These are phyloP conservation scores for Amblyjoppa proteus DNA, from an alignment of 2,888 invertebrate species.

Conservation along the genomic window DNA sequence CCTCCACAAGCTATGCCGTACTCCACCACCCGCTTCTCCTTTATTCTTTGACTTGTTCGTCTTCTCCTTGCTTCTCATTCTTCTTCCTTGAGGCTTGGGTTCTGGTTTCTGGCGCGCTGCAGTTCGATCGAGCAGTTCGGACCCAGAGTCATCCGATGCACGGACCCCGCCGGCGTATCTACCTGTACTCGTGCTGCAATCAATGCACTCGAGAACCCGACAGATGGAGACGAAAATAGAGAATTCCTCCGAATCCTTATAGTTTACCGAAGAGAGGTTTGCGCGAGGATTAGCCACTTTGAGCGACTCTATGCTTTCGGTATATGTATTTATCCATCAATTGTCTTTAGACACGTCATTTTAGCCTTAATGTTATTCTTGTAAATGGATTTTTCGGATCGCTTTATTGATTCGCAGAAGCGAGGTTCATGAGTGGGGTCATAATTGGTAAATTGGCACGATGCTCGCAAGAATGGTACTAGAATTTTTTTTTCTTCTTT, in stretches of 20 bases:
- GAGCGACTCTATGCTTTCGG: not conserved
- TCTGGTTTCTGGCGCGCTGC: conserved; percentile 36
- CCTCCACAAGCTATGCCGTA: conserved; percentile 51
- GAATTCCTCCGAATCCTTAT: conserved; percentile 24
- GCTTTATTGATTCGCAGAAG: conserved; percentile 33
- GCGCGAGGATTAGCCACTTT: not conserved
- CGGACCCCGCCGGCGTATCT: conserved; percentile 66
- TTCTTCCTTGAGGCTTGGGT: conserved; percentile 54
- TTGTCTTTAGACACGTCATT: no score
- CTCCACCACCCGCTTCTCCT: conserved; percentile 48
- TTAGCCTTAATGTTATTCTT: no score
- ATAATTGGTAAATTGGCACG: conserved; percentile 42
- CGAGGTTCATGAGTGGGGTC: conserved; percentile 17
- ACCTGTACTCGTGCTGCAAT: conserved; percentile 64
- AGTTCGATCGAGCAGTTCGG: conserved; percentile 27
- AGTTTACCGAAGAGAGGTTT: conserved; percentile 30
- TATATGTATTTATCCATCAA: no score
- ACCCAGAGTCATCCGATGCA: conserved; percentile 53
- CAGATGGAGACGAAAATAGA: conserved; percentile 29
- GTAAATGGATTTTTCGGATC: not conserved
- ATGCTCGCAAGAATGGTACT: conserved; percentile 20
- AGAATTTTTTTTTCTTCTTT: conserved; percentile 10
- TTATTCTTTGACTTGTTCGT: conserved; percentile 41
- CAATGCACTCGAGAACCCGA: conserved; percentile 38
- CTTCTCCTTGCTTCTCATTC: conserved; percentile 44